Percentiles rank a stretch among this genome's conserved stretches.
Evolutionary conservation across 2,113 vertebrate species (phyloP).

Genomic region (Fulica atra): DNA sequence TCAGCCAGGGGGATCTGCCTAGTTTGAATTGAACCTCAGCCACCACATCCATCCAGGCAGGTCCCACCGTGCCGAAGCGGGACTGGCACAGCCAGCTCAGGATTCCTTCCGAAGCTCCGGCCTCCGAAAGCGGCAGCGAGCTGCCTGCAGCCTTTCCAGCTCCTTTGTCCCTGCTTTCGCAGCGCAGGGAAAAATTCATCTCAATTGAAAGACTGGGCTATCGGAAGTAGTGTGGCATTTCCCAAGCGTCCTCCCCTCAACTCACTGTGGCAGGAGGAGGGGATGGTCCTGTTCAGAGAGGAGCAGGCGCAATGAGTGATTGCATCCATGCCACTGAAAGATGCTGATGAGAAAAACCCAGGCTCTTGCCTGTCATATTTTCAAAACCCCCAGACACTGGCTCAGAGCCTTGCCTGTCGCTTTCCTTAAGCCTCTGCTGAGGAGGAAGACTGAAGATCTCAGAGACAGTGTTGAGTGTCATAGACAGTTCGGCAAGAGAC

Average conservation of each 20-base stretch:
- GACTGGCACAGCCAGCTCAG: neutral
- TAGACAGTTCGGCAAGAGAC: slow-evolving; percentile 50
- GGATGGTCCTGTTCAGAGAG: slow-evolving; percentile 6
- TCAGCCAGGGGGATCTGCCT: neutral
- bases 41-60: neutral
- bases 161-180: neutral
- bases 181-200: neutral
- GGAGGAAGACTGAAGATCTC: slow-evolving; percentile 66
- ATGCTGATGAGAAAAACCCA: slow-evolving; percentile 51
- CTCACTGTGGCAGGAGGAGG: neutral
- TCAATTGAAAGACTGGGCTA: neutral
- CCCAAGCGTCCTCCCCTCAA: slow-evolving; percentile 19
- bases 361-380: slow-evolving; percentile 62
- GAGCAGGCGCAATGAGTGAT: slow-evolving; percentile 19
- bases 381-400: slow-evolving; percentile 45
- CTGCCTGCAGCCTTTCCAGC: neutral
- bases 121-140: neutral
- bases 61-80: fast-evolving
- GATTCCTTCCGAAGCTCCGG: neutral
- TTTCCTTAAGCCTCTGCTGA: slow-evolving; percentile 67
- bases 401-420: slow-evolving; percentile 52
- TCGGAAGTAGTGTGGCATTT: neutral
- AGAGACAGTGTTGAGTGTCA: slow-evolving; percentile 65
- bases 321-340: slow-evolving; percentile 58
- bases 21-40: neutral